Evolutionary conservation across 2,888 invertebrate genomes (phyloP).

Genomic region (Ormyrus labotus): DNA sequence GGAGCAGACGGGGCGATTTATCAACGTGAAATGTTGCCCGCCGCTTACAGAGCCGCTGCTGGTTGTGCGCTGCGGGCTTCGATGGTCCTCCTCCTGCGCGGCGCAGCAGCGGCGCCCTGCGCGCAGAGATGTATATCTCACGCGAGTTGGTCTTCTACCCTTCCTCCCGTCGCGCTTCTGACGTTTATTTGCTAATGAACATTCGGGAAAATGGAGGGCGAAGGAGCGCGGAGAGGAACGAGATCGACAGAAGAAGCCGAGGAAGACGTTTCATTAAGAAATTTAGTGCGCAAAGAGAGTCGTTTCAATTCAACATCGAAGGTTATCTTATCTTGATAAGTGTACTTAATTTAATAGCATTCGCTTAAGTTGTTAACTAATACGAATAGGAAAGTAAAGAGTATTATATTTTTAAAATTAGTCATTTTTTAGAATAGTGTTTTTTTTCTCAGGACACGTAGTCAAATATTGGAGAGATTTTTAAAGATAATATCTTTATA

Average conservation of each 20-base stretch:
- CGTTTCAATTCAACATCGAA: too few species aligned
- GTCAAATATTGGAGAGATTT: too few species aligned
- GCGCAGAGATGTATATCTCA: constrained; percentile 11
- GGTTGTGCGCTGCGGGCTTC: constrained; percentile 8
- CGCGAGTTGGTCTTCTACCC: not conserved
- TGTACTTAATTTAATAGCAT: too few species aligned
- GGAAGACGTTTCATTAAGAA: not conserved
- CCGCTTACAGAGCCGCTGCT: constrained; percentile 45
- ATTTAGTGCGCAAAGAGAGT: not conserved
- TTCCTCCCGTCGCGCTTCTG: not conserved
- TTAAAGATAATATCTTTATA: too few species aligned
- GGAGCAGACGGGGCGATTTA: constrained; percentile 54
- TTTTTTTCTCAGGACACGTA: too few species aligned
- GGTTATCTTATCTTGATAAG: too few species aligned
- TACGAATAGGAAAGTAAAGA: too few species aligned
- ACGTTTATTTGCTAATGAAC: constrained; percentile 54
- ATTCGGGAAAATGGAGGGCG: constrained; percentile 21
- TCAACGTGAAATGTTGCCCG: constrained; percentile 57
- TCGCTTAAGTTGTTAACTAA: too few species aligned
- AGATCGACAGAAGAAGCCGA: not conserved
- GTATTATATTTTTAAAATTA: too few species aligned
- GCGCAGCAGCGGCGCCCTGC: not conserved
- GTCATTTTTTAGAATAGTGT: too few species aligned
- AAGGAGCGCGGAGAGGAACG: not conserved
- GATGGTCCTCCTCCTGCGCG: constrained; percentile 18